A percentile compares a stretch with the other conserved stretches of the same genome.
Evolutionary conservation across 2,888 invertebrate species (phyloP).

Genomic region (Leptogaster cylindrica): DNA sequence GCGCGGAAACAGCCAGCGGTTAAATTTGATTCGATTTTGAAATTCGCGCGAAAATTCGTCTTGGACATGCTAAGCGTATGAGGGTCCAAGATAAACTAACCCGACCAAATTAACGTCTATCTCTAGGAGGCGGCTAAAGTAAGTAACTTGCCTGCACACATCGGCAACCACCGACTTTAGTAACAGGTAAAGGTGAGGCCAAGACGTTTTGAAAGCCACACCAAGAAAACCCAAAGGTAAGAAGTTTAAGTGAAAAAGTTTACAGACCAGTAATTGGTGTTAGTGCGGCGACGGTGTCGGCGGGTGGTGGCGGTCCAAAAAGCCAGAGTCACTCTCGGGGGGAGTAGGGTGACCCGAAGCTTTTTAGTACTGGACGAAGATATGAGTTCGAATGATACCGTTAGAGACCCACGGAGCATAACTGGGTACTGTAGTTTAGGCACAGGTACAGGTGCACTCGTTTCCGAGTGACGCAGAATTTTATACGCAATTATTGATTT

Average conservation of each 20-base stretch:
- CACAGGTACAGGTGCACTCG: too few relatives aligned
- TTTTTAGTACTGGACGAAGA: neutral
- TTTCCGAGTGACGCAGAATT: too few relatives aligned
- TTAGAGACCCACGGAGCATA: too few relatives aligned
- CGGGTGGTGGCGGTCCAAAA: conserved; percentile 24
- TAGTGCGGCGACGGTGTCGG: neutral
- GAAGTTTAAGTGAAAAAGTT: conserved; percentile 12
- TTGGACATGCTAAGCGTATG: conserved; percentile 49
- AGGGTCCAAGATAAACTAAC: conserved; percentile 51
- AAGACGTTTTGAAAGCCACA: conserved; percentile 25
- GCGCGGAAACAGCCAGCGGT: neutral
- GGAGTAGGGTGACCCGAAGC: conserved; percentile 21
- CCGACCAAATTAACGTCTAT: conserved; percentile 36
- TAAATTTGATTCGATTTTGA: neutral
- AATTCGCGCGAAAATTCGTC: conserved; percentile 6
- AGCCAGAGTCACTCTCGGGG: conserved; percentile 17
- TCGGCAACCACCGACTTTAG: conserved; percentile 9
- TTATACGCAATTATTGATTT: neutral
- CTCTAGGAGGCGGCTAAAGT: conserved; percentile 43
- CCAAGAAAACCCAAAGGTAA: neutral
- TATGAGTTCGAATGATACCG: neutral
- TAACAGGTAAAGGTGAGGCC: conserved; percentile 26
- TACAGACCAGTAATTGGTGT: conserved; percentile 15
- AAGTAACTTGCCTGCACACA: conserved; percentile 26
- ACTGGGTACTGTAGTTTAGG: too few relatives aligned